A percentile compares a stretch with the other conserved stretches of the same genome.
These are phyloP conservation scores for Sarcophaga variegata DNA, from an alignment of 2,888 invertebrate genomes.

Conservation along the genomic window DNA sequence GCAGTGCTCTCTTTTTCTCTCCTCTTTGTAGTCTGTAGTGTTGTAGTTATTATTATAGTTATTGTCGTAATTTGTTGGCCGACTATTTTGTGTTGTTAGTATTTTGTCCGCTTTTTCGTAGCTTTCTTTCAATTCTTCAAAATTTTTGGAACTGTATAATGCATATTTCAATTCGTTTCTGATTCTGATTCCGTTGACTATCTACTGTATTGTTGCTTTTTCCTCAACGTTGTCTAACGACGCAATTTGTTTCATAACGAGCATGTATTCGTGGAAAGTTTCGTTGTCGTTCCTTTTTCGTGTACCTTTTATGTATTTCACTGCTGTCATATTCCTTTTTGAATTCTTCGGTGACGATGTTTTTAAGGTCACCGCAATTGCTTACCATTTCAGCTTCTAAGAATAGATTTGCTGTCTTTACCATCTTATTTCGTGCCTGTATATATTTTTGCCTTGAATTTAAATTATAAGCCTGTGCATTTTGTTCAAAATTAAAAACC, in stretches of 20 bases:
- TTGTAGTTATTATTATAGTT: background rate
- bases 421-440: slow-evolving; percentile 63
- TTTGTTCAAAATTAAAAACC: slow-evolving; percentile 50
- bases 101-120: slow-evolving; percentile 45
- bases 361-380: too few relatives aligned
- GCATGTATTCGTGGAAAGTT: slow-evolving; percentile 57
- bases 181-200: slow-evolving; percentile 54
- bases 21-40: background rate
- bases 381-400: too few relatives aligned
- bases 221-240: slow-evolving; percentile 38
- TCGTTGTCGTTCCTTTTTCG: slow-evolving; percentile 53
- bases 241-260: slow-evolving; percentile 59
- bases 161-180: slow-evolving; percentile 52
- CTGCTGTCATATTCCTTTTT: slow-evolving; percentile 45
- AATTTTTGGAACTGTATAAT: slow-evolving; percentile 46
- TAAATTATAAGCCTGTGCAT: slow-evolving; percentile 45
- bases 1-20: slow-evolving; percentile 44
- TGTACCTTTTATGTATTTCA: slow-evolving; percentile 53
- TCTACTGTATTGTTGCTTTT: slow-evolving; percentile 14
- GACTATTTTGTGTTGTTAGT: slow-evolving; percentile 19
- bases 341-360: too few relatives aligned
- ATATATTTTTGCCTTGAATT: slow-evolving; percentile 65
- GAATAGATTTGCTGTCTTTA: slow-evolving; percentile 55
- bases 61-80: too few relatives aligned
- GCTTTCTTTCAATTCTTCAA: slow-evolving; percentile 55